Evolutionary conservation across 2,113 vertebrate species (phyloP).

Genomic region (Sinocyclocheilus grahami): DNA sequence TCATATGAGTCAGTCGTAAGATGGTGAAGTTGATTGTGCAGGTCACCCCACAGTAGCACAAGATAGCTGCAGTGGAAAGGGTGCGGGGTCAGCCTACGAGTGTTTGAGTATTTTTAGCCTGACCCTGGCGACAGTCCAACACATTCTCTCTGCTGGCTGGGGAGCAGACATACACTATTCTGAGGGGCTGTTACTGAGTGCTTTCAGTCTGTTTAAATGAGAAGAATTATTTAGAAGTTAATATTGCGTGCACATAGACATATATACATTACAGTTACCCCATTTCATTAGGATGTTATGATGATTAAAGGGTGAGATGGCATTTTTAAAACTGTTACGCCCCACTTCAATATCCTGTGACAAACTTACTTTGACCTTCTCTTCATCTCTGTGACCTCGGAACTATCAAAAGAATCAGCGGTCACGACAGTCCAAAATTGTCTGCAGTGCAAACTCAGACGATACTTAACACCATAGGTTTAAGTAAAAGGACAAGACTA

Average conservation of each 20-base stretch:
- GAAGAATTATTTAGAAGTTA: not conserved
- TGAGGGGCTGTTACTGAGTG: slow-evolving; percentile 24
- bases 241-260: not conserved
- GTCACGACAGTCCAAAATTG: slow-evolving; percentile 28
- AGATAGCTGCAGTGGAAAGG: slow-evolving; percentile 53
- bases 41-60: slow-evolving; percentile 40
- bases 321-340: not conserved
- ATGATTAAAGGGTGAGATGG: slow-evolving; percentile 1
- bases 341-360: slow-evolving; percentile 28
- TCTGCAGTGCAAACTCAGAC: slow-evolving; percentile 12
- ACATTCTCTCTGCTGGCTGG: slow-evolving; percentile 43
- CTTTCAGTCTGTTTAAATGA: not conserved
- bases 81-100: slow-evolving; percentile 48
- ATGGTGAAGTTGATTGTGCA: slow-evolving; percentile 21
- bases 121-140: slow-evolving; percentile 44
- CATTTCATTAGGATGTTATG: not conserved
- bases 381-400: slow-evolving; percentile 49
- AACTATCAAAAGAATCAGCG: slow-evolving; percentile 14
- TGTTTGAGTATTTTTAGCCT: slow-evolving; percentile 57
- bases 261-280: not conserved
- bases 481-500: not conserved
- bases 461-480: not conserved
- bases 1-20: slow-evolving; percentile 21
- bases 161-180: slow-evolving; percentile 33
- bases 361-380: slow-evolving; percentile 26